A percentile compares a stretch with the other conserved stretches of the same genome.
phyloP scores from a whole-genome alignment of 2,113 vertebrate species.

The Edolisoma coerulescens region DNA sequence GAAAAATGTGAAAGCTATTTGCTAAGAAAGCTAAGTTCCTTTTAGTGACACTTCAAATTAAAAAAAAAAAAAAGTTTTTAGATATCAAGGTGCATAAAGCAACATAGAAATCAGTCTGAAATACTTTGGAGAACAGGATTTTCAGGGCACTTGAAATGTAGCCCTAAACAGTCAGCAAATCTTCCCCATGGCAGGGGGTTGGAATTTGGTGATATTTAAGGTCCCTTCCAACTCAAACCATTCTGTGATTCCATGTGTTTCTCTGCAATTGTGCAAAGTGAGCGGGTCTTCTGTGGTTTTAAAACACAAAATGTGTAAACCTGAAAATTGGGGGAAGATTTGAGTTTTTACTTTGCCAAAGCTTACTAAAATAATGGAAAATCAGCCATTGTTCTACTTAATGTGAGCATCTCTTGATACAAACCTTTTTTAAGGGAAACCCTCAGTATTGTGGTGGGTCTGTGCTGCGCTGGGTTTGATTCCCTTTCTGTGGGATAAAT shows the following conservation, averaged over 20 bases:
- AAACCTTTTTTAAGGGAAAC: neutral
- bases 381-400: neutral
- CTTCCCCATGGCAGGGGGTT: neutral
- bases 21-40: neutral
- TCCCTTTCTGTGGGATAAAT: neutral
- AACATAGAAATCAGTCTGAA: neutral
- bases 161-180: neutral
- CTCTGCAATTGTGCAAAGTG: neutral
- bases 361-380: neutral
- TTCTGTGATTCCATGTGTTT: neutral
- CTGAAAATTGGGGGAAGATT: neutral
- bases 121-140: neutral
- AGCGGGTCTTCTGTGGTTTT: neutral
- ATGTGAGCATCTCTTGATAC: accelerated
- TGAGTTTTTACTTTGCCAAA: neutral
- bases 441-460: accelerated
- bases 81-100: neutral
- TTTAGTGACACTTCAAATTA: neutral
- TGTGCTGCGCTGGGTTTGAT: neutral
- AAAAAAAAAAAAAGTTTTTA: neutral
- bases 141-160: neutral
- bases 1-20: neutral
- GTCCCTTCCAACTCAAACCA: neutral
- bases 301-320: neutral
- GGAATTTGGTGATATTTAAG: neutral